phyloP scores from a whole-genome alignment of 2,888 invertebrate genomes.

The Hipparchia sbordonii region DNA sequence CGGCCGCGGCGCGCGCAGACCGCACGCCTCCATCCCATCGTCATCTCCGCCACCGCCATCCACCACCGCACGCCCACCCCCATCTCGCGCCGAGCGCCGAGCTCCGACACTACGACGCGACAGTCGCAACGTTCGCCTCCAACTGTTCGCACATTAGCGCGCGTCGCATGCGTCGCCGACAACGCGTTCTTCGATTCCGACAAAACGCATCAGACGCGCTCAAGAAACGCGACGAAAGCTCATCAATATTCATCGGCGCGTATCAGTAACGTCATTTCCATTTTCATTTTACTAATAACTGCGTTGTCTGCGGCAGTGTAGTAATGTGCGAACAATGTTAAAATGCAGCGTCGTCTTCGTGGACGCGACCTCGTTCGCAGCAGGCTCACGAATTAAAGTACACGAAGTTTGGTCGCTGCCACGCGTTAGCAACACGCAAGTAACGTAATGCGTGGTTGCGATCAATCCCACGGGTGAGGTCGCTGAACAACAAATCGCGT shows the following conservation, averaged over 20 bases:
- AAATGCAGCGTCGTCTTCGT: too few species aligned
- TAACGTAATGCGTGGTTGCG: too few species aligned
- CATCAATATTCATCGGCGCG: neutral
- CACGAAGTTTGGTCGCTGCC: too few species aligned
- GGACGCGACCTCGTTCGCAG: too few species aligned
- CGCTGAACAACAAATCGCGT: neutral
- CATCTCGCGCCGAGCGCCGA: constrained; percentile 39
- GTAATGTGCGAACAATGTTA: neutral
- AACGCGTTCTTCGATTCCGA: neutral
- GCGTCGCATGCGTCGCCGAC: neutral
- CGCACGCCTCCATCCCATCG: constrained; percentile 58
- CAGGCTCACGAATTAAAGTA: too few species aligned
- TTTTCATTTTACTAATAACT: neutral
- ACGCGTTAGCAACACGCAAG: too few species aligned
- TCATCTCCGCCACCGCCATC: constrained; percentile 29
- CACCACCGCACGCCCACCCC: constrained; percentile 41
- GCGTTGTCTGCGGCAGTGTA: neutral
- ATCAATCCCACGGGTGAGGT: neutral
- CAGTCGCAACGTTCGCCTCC: neutral
- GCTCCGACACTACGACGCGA: neutral
- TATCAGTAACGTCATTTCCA: neutral
- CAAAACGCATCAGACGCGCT: neutral
- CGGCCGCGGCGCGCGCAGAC: constrained; percentile 69
- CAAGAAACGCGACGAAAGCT: neutral
- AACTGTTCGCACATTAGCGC: neutral